Evolutionary conservation across 1,140 invertebrate genomes (phyloP), one percentile per base, ranked within the genome.

Genomic region (Drosophila nikananu): DNA sequence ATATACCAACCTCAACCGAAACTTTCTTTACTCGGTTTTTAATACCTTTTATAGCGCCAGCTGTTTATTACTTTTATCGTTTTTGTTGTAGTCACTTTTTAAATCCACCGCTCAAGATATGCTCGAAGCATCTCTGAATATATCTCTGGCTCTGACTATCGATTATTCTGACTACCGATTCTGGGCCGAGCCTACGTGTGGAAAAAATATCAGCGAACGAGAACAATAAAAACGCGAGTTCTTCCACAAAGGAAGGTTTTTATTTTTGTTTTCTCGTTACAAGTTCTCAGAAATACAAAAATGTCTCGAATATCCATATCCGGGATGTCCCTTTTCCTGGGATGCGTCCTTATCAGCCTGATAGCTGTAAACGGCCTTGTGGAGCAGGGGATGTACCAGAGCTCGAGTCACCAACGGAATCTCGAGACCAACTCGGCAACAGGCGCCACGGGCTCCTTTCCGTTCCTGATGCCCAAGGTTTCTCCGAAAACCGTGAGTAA

Each of bases 391-490:
- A 27, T 46, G 21, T 61, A 66, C 49, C 83, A 49, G 63, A 76
- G 63, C n/a, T 58, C 78, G 44, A 57, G 61, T 4, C 42, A 75
- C 35, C 64, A 65, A 35, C 48, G 55, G 41, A 67, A 67, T 67
- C 49, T 71, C n/a, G 60, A 80, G n/a, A 61, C 27, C 27, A 80
- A 79, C 55, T 61, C 77, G 37, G 72, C 60, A 51, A 72, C 72
- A 48, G 81, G 82, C 42, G 23, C 41, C n/a, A 68, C 32, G n/a
- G 87, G 87, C 63, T 95, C 94, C 57, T 96, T 95, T 91, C 93
- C 95, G 17, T 93, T 97, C 62, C 89, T 96, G 10, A 97, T 97
- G 96, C 96, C 96, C 71, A 95, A 95, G 92, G 95, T 96, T 37
- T 94, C 94, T 55, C 96, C 96, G 41, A 94, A 95, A 80, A 94